These are phyloP conservation scores for Pocillopora damicornis DNA, from an alignment of 64 coral and sea anemone genomes.

Conservation along the genomic window DNA sequence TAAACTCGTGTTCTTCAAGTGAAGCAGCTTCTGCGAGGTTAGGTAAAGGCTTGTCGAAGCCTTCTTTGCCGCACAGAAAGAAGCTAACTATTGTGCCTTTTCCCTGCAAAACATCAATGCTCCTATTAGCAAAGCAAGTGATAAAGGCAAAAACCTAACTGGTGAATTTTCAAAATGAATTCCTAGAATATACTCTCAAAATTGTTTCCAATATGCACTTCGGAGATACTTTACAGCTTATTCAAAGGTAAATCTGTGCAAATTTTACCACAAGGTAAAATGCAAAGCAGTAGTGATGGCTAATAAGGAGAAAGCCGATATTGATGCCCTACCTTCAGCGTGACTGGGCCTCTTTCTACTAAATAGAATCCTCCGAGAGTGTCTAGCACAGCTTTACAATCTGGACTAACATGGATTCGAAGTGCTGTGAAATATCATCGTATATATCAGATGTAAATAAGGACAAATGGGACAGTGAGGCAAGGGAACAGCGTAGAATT, in stretches of 20 bases:
- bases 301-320: neutral
- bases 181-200: too few relatives aligned
- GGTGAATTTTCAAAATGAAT: too few relatives aligned
- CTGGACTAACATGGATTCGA: constrained; percentile 81
- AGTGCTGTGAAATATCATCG: constrained; percentile 42
- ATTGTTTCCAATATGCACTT: too few relatives aligned
- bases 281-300: too few relatives aligned
- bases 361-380: constrained; percentile 70
- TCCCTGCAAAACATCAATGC: constrained; percentile 14
- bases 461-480: too few relatives aligned
- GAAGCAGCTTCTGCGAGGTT: constrained; percentile 30
- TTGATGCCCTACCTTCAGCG: constrained; percentile 47
- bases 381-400: constrained; percentile 65
- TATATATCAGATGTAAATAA: neutral
- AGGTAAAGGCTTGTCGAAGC: constrained; percentile 47
- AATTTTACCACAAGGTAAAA: too few relatives aligned
- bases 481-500: too few relatives aligned
- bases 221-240: too few relatives aligned
- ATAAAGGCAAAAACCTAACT: neutral
- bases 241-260: too few relatives aligned
- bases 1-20: constrained; percentile 51
- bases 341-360: constrained; percentile 71
- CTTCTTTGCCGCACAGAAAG: constrained; percentile 60
- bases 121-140: neutral
- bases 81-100: constrained; percentile 60